A percentile compares a stretch with the other conserved stretches of the same genome.
These are phyloP conservation scores for Petrocephalus schoutedeni DNA, from an alignment of 2,797 vertebrate species.

Conservation along the genomic window DNA sequence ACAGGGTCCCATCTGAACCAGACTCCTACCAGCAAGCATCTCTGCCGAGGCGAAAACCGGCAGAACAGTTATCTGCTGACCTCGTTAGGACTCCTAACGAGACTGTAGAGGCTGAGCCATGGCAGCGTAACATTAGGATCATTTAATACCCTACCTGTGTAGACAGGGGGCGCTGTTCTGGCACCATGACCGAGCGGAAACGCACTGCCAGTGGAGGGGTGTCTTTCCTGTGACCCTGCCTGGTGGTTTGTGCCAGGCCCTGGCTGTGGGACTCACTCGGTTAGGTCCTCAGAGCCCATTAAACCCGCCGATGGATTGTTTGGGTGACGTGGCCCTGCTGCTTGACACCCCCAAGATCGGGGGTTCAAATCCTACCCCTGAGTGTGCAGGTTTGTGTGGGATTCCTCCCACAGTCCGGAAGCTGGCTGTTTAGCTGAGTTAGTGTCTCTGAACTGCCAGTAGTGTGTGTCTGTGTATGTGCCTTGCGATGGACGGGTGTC, in stretches of 20 bases:
- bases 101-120: background rate
- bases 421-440: background rate
- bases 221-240: background rate
- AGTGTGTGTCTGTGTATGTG: background rate
- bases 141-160: background rate
- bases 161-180: background rate
- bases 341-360: background rate
- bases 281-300: background rate
- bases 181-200: background rate
- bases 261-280: background rate
- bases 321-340: background rate
- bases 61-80: background rate
- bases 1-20: background rate
- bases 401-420: background rate
- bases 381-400: background rate
- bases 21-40: background rate
- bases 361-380: background rate
- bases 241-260: background rate
- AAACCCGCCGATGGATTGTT: background rate
- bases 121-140: background rate
- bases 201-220: background rate
- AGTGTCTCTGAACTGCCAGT: background rate
- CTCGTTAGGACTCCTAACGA: background rate
- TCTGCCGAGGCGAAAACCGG: background rate
- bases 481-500: background rate